Evolutionary conservation across 2,797 vertebrate species (phyloP).

Genomic region (Limosa lapponica): DNA sequence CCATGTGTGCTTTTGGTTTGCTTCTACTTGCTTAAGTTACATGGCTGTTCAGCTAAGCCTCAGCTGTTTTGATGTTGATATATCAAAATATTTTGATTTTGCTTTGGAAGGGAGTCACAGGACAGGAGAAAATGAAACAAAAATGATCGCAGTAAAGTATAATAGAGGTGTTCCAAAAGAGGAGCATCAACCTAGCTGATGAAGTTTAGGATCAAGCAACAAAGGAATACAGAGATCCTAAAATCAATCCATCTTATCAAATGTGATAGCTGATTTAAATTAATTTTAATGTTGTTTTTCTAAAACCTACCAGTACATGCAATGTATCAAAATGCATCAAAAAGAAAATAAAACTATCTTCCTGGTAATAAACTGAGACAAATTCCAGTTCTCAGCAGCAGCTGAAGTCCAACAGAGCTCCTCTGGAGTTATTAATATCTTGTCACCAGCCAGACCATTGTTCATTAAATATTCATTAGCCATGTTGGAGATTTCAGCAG

Average conservation of each 20-base stretch:
- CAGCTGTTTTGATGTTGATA: background rate
- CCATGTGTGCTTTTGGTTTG: accelerated
- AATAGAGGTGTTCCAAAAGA: background rate
- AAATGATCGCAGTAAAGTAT: background rate
- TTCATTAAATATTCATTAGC: constrained; percentile 1
- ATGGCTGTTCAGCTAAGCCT: background rate
- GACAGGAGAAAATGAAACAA: background rate
- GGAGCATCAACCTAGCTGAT: background rate
- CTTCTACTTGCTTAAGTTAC: background rate
- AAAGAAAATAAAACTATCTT: background rate
- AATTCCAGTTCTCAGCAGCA: background rate
- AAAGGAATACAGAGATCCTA: background rate
- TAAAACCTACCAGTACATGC: background rate
- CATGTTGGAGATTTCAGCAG: background rate
- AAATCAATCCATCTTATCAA: background rate
- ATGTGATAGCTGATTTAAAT: background rate
- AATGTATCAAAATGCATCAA: background rate
- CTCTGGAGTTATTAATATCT: background rate
- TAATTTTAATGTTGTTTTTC: background rate
- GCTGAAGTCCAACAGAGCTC: background rate
- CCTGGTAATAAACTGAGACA: background rate
- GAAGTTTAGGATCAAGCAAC: background rate
- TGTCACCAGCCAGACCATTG: background rate
- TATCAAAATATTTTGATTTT: background rate
- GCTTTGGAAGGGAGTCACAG: background rate